Percentiles rank a stretch among this genome's conserved stretches.
Evolutionary conservation across 2,113 vertebrate species (phyloP).

Genomic region (Hippocampus zosterae): DNA sequence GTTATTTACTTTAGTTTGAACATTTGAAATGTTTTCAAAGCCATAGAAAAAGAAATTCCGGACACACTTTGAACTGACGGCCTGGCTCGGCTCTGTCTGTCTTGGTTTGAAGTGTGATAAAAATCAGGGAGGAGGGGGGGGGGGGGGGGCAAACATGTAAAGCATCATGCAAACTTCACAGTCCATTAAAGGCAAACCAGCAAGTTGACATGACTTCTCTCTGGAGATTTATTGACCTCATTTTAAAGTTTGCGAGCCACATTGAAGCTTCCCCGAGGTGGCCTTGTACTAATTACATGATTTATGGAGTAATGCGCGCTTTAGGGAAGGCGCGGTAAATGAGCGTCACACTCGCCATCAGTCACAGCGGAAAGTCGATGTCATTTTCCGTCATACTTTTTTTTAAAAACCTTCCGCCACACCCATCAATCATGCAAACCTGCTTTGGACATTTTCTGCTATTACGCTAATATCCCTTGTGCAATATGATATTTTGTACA

Average conservation of each 20-base stretch:
- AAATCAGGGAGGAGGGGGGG: not conserved
- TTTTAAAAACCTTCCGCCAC: slow-evolving; percentile 16
- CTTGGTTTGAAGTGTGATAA: not conserved
- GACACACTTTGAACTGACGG: not conserved
- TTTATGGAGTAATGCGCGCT: slow-evolving; percentile 50
- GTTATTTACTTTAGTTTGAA: too few species aligned
- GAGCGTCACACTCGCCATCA: slow-evolving; percentile 32
- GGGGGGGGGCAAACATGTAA: not conserved
- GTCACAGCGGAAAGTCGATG: slow-evolving; percentile 41
- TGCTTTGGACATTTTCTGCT: slow-evolving; percentile 3
- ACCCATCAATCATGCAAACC: slow-evolving; percentile 21
- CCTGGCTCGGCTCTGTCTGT: too few species aligned
- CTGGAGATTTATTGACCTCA: slow-evolving; percentile 40
- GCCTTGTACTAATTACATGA: slow-evolving; percentile 44
- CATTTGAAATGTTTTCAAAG: too few species aligned
- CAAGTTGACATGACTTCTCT: slow-evolving; percentile 24
- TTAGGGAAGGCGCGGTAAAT: slow-evolving; percentile 24
- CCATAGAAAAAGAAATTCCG: not conserved
- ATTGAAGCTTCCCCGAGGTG: slow-evolving; percentile 21
- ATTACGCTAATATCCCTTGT: slow-evolving; percentile 8
- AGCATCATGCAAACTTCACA: slow-evolving; percentile 40
- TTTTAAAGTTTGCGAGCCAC: slow-evolving; percentile 35
- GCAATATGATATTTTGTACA: slow-evolving; percentile 11
- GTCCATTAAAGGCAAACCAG: slow-evolving; percentile 41
- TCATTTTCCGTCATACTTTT: slow-evolving; percentile 11